Base-by-base conservation (phyloP, 1,140 invertebrate species). In the Lordiphosa stackelbergi region DNA sequence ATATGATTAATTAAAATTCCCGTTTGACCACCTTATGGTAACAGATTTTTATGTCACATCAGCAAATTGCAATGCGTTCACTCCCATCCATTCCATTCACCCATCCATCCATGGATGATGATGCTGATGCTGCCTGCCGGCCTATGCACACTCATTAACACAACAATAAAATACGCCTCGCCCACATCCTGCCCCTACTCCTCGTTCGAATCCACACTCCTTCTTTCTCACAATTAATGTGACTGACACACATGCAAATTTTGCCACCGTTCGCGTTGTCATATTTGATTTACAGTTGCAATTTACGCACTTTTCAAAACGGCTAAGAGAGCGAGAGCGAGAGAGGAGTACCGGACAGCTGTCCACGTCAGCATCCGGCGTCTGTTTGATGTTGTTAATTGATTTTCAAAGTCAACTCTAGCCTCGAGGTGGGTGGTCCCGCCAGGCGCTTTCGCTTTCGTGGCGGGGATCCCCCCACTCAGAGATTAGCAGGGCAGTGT, bases 351-450 rank as follows among this genome's bases (percentile, higher is more conserved):
- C 37, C 69, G 55, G 58, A 83, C 75, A 83, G 77, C 77, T 83
- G 77, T 83, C 77, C 64, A 81, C 72, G 75, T 81, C 77, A 81
- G 77, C 73, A 71, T 71, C 48, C 64, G 66, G 77, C 79, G 69
- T 83, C 71, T 85, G 83, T 85, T 85, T 85, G 83, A 85, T 85
- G 83, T 85, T 85, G 83, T 85, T 85, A 85, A 85, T 85, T 85
- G 83, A 85, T 85, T 85, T 85, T 85, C 83, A 85, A 85, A 85
- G 78, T 85, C 84, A 75, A 78, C 61, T 55, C 11, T 6, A 31
- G 28, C 28, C 4, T 10, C 37, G 22, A 24, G 22, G 22, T 24
- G 22, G 22, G 22, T 24, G 22, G 22, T 5, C 22, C 22, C 22
- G 22, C 12, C 38, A 24, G 9, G 13, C 40, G 10, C 28, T 22